Evolutionary conservation across 2,113 vertebrate species (phyloP).

Genomic region (Oceanites oceanicus): DNA sequence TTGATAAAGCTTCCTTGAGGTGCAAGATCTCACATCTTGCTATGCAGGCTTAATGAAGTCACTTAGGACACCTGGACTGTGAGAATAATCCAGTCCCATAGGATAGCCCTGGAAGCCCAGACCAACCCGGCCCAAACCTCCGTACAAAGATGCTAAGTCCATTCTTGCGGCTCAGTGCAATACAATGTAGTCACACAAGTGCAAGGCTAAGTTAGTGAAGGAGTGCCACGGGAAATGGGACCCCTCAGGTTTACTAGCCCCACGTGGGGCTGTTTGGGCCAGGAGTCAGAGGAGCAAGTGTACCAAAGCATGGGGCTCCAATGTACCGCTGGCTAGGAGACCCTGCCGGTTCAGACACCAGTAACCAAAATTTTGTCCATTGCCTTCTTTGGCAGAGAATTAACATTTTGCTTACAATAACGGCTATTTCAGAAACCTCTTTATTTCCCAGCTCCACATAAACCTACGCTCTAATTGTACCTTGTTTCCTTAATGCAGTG

Average conservation of each 20-base stretch:
- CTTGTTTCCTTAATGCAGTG: slow-evolving; percentile 6
- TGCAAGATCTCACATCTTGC: not conserved
- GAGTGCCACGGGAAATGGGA: not conserved
- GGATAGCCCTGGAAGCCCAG: not conserved
- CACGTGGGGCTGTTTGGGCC: not conserved
- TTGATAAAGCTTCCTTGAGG: not conserved
- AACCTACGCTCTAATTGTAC: not conserved
- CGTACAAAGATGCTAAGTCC: rapidly evolving
- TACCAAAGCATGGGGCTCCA: not conserved
- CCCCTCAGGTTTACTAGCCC: not conserved
- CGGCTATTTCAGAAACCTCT: not conserved
- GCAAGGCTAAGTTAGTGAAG: not conserved
- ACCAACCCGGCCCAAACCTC: not conserved
- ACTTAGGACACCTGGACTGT: not conserved
- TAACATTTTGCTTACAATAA: not conserved
- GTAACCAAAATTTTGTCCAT: not conserved
- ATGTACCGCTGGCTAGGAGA: not conserved
- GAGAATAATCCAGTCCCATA: not conserved
- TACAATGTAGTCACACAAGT: not conserved
- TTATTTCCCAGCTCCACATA: not conserved
- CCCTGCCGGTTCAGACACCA: not conserved
- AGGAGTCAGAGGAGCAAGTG: not conserved
- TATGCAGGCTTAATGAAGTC: not conserved
- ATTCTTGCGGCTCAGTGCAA: not conserved
- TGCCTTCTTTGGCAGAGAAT: not conserved